Conservation (phyloP, 2,113 vertebrate species). For the Alethe diademata region DNA sequence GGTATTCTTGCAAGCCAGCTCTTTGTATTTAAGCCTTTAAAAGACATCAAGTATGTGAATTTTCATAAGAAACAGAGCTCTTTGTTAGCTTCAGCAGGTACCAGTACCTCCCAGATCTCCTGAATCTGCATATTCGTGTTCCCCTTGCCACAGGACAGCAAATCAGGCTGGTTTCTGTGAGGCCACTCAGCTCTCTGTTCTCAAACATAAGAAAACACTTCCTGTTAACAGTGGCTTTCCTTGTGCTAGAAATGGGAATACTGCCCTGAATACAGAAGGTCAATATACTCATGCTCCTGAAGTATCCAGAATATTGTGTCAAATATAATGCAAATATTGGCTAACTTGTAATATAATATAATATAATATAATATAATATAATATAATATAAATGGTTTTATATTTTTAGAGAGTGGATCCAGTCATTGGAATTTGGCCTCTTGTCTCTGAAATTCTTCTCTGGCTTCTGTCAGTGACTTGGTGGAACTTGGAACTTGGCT, state of each 20-base stretch:
- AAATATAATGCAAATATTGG: not conserved
- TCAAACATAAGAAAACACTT: not conserved
- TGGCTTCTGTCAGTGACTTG: not conserved
- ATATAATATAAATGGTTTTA: not conserved
- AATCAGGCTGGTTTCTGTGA: not conserved
- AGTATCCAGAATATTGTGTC: not conserved
- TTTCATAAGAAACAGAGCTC: not conserved
- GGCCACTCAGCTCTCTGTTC: not conserved
- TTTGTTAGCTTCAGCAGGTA: not conserved
- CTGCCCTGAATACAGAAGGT: not conserved
- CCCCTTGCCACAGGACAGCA: accelerated
- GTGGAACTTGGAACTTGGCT: not conserved
- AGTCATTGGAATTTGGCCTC: not conserved
- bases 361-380: too few relatives aligned
- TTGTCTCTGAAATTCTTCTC: not conserved
- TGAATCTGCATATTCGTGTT: not conserved
- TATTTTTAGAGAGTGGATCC: not conserved
- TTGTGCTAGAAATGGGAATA: not conserved
- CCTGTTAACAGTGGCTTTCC: not conserved
- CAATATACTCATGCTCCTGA: not conserved
- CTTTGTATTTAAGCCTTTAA: not conserved
- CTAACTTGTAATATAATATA: not conserved
- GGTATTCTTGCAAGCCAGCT: not conserved
- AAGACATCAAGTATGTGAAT: not conserved
- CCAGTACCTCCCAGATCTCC: not conserved